Evolutionary conservation across 2,888 invertebrate species (phyloP).

Genomic region (Himalopsyche tibetana): DNA sequence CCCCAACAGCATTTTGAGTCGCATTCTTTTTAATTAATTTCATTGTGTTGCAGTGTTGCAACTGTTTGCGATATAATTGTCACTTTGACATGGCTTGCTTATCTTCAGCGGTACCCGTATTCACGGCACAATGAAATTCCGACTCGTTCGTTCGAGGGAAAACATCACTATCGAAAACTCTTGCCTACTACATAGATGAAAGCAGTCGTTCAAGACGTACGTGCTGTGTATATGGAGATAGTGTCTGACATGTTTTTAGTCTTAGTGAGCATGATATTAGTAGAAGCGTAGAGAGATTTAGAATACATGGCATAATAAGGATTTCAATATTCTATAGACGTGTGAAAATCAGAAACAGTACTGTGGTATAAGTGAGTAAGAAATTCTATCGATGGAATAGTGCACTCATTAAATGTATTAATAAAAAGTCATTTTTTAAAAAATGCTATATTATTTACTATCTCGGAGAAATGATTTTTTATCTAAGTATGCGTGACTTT

Average conservation of each 20-base stretch:
- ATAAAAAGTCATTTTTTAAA: no score
- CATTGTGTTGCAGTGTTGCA: neutral
- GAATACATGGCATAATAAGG: no score
- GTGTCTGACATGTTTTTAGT: neutral
- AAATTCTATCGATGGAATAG: no score
- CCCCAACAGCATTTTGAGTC: neutral
- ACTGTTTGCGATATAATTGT: slow-evolving; percentile 16
- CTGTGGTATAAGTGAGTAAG: no score
- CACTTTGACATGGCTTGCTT: slow-evolving; percentile 32
- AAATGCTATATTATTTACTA: no score
- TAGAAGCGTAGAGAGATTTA: neutral
- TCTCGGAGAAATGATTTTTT: no score
- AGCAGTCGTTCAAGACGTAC: slow-evolving; percentile 8
- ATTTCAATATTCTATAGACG: no score
- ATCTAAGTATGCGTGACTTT: no score
- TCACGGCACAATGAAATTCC: slow-evolving; percentile 19
- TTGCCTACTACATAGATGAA: neutral
- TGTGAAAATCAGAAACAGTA: no score
- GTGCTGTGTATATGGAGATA: neutral
- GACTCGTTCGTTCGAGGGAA: neutral
- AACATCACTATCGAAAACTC: slow-evolving; percentile 16
- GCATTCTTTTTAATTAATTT: slow-evolving; percentile 37
- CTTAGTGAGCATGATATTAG: neutral
- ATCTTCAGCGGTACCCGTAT: slow-evolving; percentile 7
- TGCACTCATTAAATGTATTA: no score